Base-by-base conservation (phyloP, 2,797 vertebrate genomes). In the Manis pentadactyla region DNA sequence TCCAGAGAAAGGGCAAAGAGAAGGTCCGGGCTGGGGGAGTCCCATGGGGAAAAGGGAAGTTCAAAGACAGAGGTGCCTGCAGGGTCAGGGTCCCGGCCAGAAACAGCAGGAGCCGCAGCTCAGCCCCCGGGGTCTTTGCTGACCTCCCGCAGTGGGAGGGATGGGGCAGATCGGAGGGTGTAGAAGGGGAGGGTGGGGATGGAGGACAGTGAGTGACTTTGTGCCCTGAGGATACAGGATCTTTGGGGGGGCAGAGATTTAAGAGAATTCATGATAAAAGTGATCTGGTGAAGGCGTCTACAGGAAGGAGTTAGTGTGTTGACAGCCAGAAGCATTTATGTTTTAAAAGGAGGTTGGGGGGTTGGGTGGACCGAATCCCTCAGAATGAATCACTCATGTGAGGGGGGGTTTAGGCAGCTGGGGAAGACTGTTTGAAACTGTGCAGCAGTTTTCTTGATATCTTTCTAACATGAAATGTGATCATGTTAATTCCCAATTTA, bases 151-250 rank as follows among this genome's bases (percentile, higher is more conserved):
- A 0, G 4, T 7, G 46, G 46, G 19, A 7, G 31, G 8, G 4
- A 0, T 5, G 18, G 15, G 2, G 42, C 8, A 4, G 14, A 13
- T 2, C 21, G 34, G n/a, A 12, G 2, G 69, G 12, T 8, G 21
- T 4, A 2, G 23, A n/a, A 4, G 42, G 31, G 18, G 1, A 6
- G 31, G 5, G 3, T 0, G 8, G 2, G 61, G 19, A 21, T 2
- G 39, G 42, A 73, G 64, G 39, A 11, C 42, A 1, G 1, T 5
- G 53, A 31, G 53, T 11, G 90, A n/a, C 18, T 55, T 5, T 10
- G 25, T 53, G n/a, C 59, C 68, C 0, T 0, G 31, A 75, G 64
- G 21, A 57, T 2, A 1, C 0, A 1, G 37, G 79, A n/a, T 75
- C 42, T 78, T n/a, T 0, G 34, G 85, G 42, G 82, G 57, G 23